Base-by-base conservation (phyloP, 1,140 invertebrate genomes). In the Lethrus apterus region DNA sequence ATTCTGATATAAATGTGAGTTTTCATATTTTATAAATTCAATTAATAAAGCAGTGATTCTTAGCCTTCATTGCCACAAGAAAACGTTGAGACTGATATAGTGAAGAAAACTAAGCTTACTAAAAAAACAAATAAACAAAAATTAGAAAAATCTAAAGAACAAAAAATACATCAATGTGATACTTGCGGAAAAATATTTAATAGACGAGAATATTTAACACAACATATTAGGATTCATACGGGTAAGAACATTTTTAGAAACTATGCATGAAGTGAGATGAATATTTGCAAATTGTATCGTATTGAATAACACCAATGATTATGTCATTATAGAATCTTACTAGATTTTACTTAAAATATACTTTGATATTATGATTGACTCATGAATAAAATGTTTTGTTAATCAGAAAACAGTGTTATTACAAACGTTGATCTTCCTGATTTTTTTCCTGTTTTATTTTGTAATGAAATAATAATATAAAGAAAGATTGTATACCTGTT, bases 111-210 rank as follows among this genome's bases (percentile, higher is more conserved):
- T 17, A 26, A 32, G 33, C 21, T 20, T 17, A 26, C 23, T 2
- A 32, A 46, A 35, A 19, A 13, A 23, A n/a, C n/a, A 26, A 46
- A 46, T 26, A 13, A 20, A 35, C 19, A 21, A 8, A 35, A 36
- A 19, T 17, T 15, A 2, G 19, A 17, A 32, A 18, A 42, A 42
- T 15, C 31, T 8, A 55, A 52, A 45, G 54, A 55, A 17, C 38
- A 8, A 15, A 55, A 52, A 38, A 43, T 34, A 15, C 54, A 55
- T 40, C 54, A 55, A 21, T 56, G 54, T 42, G 51, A 56, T 35
- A 56, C 51, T 13, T 56, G 54, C 20, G 51, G 51, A 10, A 56
- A 56, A 36, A 51, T 32, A 13, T 56, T 56, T 48, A 56, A 53
- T 46, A 41, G 51, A 23, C 20, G 48, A 34, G 51, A 53, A 43